phyloP scores from a whole-genome alignment of 2,113 vertebrate genomes.

The Numida meleagris region DNA sequence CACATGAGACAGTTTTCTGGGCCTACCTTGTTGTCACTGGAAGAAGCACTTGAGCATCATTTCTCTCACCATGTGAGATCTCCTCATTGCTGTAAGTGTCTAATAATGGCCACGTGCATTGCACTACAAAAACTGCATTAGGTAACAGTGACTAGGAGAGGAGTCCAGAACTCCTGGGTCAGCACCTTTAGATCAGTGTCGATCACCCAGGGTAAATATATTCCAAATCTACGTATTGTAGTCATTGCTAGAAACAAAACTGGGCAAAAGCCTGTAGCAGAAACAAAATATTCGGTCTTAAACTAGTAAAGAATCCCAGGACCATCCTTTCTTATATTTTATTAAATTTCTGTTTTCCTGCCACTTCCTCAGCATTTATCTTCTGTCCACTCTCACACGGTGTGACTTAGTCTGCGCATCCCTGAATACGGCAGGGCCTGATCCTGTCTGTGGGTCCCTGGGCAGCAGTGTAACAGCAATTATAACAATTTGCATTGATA shows the following conservation, averaged over 20 bases:
- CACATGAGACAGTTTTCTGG: background rate
- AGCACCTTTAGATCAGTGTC: background rate
- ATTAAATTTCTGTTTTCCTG: background rate
- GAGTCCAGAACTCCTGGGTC: background rate
- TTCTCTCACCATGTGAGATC: background rate
- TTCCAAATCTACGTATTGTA: background rate
- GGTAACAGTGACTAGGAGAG: background rate
- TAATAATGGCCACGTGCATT: background rate
- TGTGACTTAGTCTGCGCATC: background rate
- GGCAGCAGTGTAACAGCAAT: slow-evolving; percentile 3
- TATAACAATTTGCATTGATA: slow-evolving; percentile 41
- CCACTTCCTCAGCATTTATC: background rate
- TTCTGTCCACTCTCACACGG: background rate
- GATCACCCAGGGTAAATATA: background rate
- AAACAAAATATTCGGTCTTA: background rate
- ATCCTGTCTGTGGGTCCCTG: slow-evolving; percentile 36
- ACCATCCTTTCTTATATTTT: background rate
- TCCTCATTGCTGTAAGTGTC: background rate
- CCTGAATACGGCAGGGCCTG: slow-evolving; percentile 6
- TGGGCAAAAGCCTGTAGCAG: background rate
- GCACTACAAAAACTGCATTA: background rate
- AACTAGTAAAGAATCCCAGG: background rate
- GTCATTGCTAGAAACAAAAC: background rate
- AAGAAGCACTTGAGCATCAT: background rate
- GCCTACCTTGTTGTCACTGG: background rate